A percentile compares a stretch with the other conserved stretches of the same genome.
Evolutionary conservation across 35 echinoderm and acorn worm species (phyloP).

Genomic region (Nesometra sesokonis): DNA sequence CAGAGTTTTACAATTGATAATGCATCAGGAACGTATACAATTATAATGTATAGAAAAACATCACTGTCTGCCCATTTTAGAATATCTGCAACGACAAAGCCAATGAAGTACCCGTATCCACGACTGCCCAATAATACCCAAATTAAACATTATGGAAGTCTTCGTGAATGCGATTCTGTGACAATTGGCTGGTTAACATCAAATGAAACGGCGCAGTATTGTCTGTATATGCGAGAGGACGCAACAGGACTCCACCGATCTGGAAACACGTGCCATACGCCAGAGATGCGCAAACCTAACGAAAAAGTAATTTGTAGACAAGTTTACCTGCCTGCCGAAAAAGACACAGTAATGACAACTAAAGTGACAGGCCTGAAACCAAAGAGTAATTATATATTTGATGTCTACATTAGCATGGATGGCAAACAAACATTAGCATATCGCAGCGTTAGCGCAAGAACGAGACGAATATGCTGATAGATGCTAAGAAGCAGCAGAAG

Average conservation of each 20-base stretch:
- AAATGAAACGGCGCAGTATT: conserved; percentile 85
- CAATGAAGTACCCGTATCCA: conserved; percentile 84
- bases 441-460: conserved; percentile 67
- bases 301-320: conserved; percentile 80
- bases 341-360: conserved; percentile 68
- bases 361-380: conserved; percentile 45
- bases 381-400: conserved; percentile 78
- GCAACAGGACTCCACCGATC: background rate
- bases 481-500: too few species aligned
- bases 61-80: conserved; percentile 42
- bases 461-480: conserved; percentile 74
- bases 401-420: conserved; percentile 74
- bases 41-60: conserved; percentile 45
- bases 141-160: conserved; percentile 76
- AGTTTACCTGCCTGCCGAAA: conserved; percentile 33
- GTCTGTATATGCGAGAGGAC: conserved; percentile 84
- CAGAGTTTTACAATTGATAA: conserved; percentile 71
- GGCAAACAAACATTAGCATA: conserved; percentile 76
- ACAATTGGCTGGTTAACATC: conserved; percentile 88
- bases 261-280: conserved; percentile 55
- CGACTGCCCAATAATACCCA: conserved; percentile 49
- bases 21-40: conserved; percentile 36
- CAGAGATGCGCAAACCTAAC: conserved; percentile 76
- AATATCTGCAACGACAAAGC: conserved; percentile 77
- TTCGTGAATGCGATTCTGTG: conserved; percentile 81